Conservation (phyloP, 2,113 vertebrate species). For the Zosterops hypoxanthus region DNA sequence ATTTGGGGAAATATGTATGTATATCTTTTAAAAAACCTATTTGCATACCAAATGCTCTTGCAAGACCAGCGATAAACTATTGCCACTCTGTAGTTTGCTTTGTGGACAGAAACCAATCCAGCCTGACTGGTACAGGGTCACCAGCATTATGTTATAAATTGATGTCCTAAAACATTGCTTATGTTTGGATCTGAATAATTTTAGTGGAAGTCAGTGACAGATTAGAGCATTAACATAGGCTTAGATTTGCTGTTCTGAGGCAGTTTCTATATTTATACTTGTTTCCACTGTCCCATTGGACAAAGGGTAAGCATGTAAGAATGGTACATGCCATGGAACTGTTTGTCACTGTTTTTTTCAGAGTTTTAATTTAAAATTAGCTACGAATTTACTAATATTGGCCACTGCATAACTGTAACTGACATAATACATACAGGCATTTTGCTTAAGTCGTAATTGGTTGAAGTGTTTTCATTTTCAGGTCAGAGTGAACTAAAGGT, state of each 20-base stretch:
- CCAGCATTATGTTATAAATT: slow-evolving; percentile 62
- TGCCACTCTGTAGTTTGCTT: slow-evolving; percentile 17
- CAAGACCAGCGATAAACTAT: slow-evolving; percentile 43
- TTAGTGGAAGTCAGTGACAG: slow-evolving; percentile 53
- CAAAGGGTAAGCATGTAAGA: slow-evolving; percentile 32
- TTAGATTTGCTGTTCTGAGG: slow-evolving; percentile 66
- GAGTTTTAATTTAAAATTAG: slow-evolving; percentile 68
- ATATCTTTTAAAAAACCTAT: neutral
- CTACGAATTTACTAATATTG: slow-evolving; percentile 57
- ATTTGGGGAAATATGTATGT: neutral
- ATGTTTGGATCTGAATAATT: slow-evolving; percentile 61
- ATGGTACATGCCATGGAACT: slow-evolving; percentile 57
- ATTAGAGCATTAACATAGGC: slow-evolving; percentile 70
- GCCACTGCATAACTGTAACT: slow-evolving; percentile 66
- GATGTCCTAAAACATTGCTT: slow-evolving; percentile 57
- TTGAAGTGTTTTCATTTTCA: slow-evolving; percentile 57
- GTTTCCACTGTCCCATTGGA: slow-evolving; percentile 54
- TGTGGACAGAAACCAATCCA: slow-evolving; percentile 39
- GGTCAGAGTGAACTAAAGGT: neutral
- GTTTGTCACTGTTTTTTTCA: slow-evolving; percentile 38
- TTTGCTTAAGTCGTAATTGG: slow-evolving; percentile 45
- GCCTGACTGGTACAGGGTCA: slow-evolving; percentile 60
- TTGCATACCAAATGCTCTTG: neutral
- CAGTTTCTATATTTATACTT: slow-evolving; percentile 69
- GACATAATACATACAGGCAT: slow-evolving; percentile 23